Evolutionary conservation across 2,113 vertebrate genomes (phyloP), one percentile per base, ranked within the genome.

Genomic region (Malurus melanocephalus): DNA sequence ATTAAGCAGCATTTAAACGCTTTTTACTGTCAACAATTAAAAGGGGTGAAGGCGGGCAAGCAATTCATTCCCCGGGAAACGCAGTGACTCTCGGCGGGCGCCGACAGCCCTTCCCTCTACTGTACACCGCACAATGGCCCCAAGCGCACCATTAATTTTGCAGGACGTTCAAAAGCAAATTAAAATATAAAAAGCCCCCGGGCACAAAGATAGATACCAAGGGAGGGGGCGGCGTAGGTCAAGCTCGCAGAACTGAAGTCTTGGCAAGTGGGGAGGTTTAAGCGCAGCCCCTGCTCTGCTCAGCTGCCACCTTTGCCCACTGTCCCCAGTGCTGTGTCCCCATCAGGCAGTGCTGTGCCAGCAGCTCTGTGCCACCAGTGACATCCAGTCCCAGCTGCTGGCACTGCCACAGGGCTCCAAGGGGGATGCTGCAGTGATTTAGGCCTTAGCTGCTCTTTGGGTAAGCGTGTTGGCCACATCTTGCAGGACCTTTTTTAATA

Each of bases 51-150:
- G 92, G 92, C 79, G 93, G 94, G 89, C 53, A 61, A 95, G 95
- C 97, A 97, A 94, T 98, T 97, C 97, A 98, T 97, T 97, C 97
- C 98, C 98, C 94, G 73, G 96, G 98, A 96, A 98, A 98, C 97
- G 92, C 90, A 49, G 88, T 12, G 46, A 84, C 95, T 94, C 95
- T 95, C 96, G 94, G 93, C 74, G 87, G 91, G 93, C 90, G 82
- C 95, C 35, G 45, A 35, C 40, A 65, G 96, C 95, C 95, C 96
- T 95, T 87, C 86, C 94, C 87, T 87, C 43, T 94, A 97, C 97
- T 94, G 96, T 96, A 97, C 94, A 0, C 48, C 0, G 30, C 96
- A 96, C 97, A 97, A 97, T 95, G 95, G 94, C 94, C 94, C 62
- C 55, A 64, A 93, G 81, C 48, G 23, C 55, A 19, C 92, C 88